phyloP scores from a whole-genome alignment of 2,888 invertebrate species.

The Tanytarsus gracilentus region DNA sequence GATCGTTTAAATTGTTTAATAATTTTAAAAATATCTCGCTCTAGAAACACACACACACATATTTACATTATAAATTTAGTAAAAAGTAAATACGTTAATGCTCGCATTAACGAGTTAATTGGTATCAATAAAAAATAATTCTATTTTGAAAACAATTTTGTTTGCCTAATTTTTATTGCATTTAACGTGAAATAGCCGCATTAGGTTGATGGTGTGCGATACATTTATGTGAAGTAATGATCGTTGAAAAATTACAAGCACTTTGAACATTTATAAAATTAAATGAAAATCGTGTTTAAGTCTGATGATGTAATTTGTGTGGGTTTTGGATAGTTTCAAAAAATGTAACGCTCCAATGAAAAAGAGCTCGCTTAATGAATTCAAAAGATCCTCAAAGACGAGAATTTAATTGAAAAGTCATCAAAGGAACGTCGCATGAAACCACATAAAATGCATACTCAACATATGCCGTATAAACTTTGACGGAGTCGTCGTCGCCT shows the following conservation, averaged over 20 bases:
- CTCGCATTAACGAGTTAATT: constrained; percentile 8
- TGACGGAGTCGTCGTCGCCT: not conserved
- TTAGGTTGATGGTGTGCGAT: not conserved
- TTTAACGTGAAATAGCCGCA: not conserved
- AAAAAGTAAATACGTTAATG: constrained; percentile 12
- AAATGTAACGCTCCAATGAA: constrained; percentile 12
- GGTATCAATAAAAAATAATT: constrained; percentile 4
- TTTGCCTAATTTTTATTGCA: not conserved
- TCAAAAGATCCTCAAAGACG: too few species aligned
- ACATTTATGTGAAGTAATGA: not conserved
- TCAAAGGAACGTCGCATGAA: not conserved
- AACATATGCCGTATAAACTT: not conserved
- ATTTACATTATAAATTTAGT: constrained; percentile 7
- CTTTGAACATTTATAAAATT: not conserved
- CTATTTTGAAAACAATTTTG: constrained; percentile 6
- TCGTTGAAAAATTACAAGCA: not conserved
- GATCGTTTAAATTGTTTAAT: not conserved
- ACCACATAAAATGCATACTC: not conserved
- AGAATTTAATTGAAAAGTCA: constrained; percentile 7
- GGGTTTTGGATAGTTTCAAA: not conserved
- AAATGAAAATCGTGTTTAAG: too few species aligned
- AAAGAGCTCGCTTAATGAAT: too few species aligned
- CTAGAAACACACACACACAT: not conserved
- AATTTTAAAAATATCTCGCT: not conserved
- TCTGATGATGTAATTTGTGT: too few species aligned